These are phyloP conservation scores for Eublepharis macularius DNA, from an alignment of 2,113 vertebrate species.

Conservation along the genomic window DNA sequence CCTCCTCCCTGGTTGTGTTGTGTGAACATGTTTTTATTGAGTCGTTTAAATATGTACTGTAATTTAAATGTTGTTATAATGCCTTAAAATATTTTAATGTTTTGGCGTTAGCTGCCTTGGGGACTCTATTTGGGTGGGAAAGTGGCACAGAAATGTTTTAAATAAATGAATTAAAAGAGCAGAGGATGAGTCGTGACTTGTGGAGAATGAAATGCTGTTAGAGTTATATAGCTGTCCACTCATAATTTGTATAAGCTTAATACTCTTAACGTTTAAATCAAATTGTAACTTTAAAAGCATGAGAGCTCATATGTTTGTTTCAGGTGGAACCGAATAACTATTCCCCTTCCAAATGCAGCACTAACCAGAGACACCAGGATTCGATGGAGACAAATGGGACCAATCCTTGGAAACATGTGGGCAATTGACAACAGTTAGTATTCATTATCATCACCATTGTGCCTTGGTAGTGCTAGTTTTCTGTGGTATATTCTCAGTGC, in stretches of 20 bases:
- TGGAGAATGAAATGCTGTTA: background rate
- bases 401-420: constrained; percentile 92
- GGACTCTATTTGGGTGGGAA: no score
- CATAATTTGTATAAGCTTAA: background rate
- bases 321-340: constrained; percentile 96
- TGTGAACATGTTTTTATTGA: no score
- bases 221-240: background rate
- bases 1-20: no score
- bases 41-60: no score
- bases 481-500: constrained; percentile 44
- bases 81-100: no score
- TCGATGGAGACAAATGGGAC: constrained; percentile 92
- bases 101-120: no score
- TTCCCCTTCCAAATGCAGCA: constrained; percentile 92
- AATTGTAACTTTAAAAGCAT: background rate
- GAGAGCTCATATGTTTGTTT: constrained; percentile 58
- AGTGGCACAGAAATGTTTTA: no score
- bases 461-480: constrained; percentile 39
- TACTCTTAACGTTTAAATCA: background rate
- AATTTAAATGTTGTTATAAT: no score
- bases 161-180: no score
- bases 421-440: constrained; percentile 94
- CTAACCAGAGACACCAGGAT: constrained; percentile 90
- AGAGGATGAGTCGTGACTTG: background rate
- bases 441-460: constrained; percentile 45